Evolutionary conservation across 2,113 vertebrate species (phyloP).

Genomic region (Saimiri boliviensis): DNA sequence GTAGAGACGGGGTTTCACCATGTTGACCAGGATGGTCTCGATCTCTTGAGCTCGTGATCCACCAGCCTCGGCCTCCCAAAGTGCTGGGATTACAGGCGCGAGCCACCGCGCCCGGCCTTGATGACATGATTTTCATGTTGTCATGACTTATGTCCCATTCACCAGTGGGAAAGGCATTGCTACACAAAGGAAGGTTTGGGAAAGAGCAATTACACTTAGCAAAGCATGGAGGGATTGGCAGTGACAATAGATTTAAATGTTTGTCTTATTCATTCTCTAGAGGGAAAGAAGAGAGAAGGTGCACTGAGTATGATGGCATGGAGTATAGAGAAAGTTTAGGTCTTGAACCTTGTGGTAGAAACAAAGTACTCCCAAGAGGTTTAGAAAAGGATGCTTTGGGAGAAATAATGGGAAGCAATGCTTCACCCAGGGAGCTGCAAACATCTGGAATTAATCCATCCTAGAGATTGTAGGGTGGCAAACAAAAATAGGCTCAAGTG

Average conservation of each 20-base stretch:
- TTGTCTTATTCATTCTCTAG: not conserved
- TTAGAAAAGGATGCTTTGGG: not conserved
- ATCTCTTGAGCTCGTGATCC: no score
- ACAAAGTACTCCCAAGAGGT: no score
- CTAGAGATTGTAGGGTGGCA: not conserved
- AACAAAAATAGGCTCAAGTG: constrained; percentile 18
- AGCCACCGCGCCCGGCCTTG: no score
- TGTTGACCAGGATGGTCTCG: no score
- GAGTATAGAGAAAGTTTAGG: not conserved
- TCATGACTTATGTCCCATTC: not conserved
- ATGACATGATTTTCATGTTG: not conserved
- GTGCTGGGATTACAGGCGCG: no score
- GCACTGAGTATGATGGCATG: not conserved
- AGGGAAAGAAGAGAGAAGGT: not conserved
- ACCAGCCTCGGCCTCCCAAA: no score
- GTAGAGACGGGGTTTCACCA: no score
- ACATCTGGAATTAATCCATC: constrained; percentile 55
- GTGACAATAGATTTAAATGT: not conserved
- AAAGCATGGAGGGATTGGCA: not conserved
- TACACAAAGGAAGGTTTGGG: no score
- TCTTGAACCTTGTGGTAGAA: not conserved
- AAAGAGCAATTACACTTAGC: not conserved
- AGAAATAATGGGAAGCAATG: not conserved
- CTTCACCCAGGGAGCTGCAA: constrained; percentile 2
- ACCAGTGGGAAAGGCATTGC: not conserved